These are phyloP conservation scores for Gymnothorax javanicus DNA, from an alignment of 2,797 vertebrate species.

Conservation along the genomic window DNA sequence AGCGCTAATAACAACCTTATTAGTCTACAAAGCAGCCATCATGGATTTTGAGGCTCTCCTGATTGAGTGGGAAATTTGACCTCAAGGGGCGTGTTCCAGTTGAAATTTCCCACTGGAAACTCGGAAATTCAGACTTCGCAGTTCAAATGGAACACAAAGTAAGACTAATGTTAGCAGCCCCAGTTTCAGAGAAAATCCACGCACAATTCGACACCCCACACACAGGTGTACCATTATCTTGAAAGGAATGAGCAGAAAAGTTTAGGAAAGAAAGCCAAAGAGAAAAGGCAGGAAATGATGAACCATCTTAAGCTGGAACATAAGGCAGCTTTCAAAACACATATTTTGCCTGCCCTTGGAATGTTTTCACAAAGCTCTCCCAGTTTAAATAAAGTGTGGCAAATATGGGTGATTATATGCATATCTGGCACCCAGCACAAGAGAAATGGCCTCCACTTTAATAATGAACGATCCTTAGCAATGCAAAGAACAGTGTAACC, in stretches of 20 bases:
- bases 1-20: too few species aligned
- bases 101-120: too few species aligned
- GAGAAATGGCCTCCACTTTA: neutral
- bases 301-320: constrained; percentile 2
- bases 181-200: neutral
- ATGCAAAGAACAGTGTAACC: neutral
- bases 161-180: neutral
- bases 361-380: neutral
- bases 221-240: neutral
- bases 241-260: neutral
- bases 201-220: neutral
- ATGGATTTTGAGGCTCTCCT: too few species aligned
- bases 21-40: too few species aligned
- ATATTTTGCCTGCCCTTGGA: neutral
- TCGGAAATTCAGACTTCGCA: neutral
- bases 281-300: constrained; percentile 2
- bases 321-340: neutral
- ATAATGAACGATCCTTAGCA: neutral
- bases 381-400: neutral
- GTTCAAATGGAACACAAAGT: neutral
- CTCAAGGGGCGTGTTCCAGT: too few species aligned
- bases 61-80: too few species aligned
- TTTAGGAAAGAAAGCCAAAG: neutral
- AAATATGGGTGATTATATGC: neutral
- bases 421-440: neutral